Conservation (phyloP, 2,113 vertebrate species). For the Pungitius pungitius region DNA sequence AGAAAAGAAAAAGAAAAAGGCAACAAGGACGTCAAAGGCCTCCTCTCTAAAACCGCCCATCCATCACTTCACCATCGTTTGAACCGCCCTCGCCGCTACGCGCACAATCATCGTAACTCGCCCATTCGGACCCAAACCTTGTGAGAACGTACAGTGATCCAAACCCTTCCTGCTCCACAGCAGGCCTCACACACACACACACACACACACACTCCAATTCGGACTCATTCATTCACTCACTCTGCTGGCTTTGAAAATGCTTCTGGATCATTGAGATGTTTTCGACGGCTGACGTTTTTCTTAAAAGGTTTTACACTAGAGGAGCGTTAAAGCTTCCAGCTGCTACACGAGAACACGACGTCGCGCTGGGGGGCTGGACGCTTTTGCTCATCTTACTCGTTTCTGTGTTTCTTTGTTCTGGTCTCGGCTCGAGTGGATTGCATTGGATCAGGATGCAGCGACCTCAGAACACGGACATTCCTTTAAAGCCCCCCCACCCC, state of each 20-base stretch:
- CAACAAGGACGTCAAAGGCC: constrained; percentile 47
- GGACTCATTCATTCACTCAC: neutral
- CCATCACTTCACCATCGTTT: constrained; percentile 19
- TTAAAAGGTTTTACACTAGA: neutral
- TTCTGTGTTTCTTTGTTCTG: neutral
- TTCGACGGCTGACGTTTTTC: neutral
- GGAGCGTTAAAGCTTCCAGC: neutral
- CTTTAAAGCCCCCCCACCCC: neutral
- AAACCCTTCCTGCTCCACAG: too few species aligned
- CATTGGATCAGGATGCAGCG: neutral
- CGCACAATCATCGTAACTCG: constrained; percentile 19
- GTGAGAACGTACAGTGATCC: too few species aligned
- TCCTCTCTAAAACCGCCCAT: constrained; percentile 26
- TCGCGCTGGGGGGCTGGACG: neutral
- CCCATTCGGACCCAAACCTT: too few species aligned
- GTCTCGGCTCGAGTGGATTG: neutral
- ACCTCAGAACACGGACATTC: neutral
- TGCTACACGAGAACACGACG: neutral
- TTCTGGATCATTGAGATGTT: neutral
- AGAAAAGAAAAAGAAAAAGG: constrained; percentile 26
- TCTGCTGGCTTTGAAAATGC: neutral
- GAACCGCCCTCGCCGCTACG: neutral
- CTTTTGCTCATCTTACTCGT: neutral
- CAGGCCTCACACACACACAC: too few species aligned
- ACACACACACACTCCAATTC: too few species aligned